Base-by-base conservation (phyloP, 2,888 invertebrate species). In the Quadriops clusia region DNA sequence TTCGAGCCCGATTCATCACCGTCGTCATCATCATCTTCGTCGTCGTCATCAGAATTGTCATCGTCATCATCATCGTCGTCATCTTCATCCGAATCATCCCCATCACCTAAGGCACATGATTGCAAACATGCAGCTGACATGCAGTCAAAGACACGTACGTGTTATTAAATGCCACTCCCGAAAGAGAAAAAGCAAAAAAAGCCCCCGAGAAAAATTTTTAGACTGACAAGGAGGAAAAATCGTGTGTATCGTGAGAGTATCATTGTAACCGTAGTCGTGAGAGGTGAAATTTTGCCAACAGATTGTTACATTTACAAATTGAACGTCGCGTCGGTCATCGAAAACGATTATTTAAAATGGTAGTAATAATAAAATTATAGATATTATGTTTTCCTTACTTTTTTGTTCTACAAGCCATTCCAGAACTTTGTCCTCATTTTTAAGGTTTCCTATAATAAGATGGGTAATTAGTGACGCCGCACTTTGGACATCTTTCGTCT, bases 381-480 rank as follows among this genome's bases (percentile, higher is more conserved):
- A 20, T 22, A 32, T 36, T 18, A 33, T 25, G 30, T 28, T 34
- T 67, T 72, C 74, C 87, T 87, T 87, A 87, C 87, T 86, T 84
- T 87, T 86, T 74, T 89, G 87, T 72, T 84, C 80, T 71, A 86
- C 73, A 70, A 90, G 81, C 89, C 89, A 90, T 74, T 84, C 82
- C 73, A 90, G 79, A 71, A 90, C 87, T 74, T 83, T 84, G 68
- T 84, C 83, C 77, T 89, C 86, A 64, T 85, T 81, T 75, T 76
- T 84, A 74, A 89, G 84, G 76, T 87, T 80, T 74, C 87, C 87
- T 87, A 78, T 71, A 78, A 72, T 65, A 64, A 48, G 49, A 46
- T 30, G 40, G 9, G 7, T 34, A 23, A 33, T 34, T 39, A 38
- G 14, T 30, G 8, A 22, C 18, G 28, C 18, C 12, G n/a, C 12